Conservation (phyloP, 1,140 invertebrate genomes). For the Drosophila malerkotliana region DNA sequence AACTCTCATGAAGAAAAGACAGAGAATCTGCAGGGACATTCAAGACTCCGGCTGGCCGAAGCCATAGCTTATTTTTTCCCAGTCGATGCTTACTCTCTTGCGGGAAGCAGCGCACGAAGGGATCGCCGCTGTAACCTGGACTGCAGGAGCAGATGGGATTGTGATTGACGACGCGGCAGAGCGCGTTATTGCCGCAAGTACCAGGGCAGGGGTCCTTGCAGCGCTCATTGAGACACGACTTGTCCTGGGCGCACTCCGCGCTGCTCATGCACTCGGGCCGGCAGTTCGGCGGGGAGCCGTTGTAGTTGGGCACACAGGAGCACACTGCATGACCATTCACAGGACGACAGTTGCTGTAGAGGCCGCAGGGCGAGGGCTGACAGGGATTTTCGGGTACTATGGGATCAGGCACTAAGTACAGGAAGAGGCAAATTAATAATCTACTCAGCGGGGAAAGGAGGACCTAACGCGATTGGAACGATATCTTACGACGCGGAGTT, state of each 20-base stretch:
- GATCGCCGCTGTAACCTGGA: constrained; percentile 88
- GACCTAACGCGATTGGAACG: neutral
- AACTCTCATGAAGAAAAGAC: neutral
- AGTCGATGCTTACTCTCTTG: constrained; percentile 85
- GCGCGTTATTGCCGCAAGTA: constrained; percentile 90
- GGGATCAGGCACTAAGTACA: constrained; percentile 70
- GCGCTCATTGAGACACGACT: constrained; percentile 89
- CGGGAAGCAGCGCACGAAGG: constrained; percentile 88
- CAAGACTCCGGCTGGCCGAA: constrained; percentile 35
- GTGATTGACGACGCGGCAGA: constrained; percentile 90
- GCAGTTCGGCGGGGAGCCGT: constrained; percentile 89
- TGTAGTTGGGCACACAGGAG: constrained; percentile 88
- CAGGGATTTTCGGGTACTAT: constrained; percentile 86
- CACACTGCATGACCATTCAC: constrained; percentile 88
- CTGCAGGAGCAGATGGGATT: constrained; percentile 91
- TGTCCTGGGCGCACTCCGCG: constrained; percentile 89
- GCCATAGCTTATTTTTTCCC: constrained; percentile 5
- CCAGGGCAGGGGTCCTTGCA: constrained; percentile 91
- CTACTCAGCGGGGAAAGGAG: neutral
- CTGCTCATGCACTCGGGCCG: constrained; percentile 90
- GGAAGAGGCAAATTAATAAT: constrained; percentile 60
- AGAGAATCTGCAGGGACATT: constrained; percentile 28
- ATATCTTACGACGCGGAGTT: constrained; percentile 58
- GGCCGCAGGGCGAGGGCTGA: constrained; percentile 88
- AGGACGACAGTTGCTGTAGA: constrained; percentile 89